Evolutionary conservation across 2,113 vertebrate genomes (phyloP).

Genomic region (Macaca nemestrina): DNA sequence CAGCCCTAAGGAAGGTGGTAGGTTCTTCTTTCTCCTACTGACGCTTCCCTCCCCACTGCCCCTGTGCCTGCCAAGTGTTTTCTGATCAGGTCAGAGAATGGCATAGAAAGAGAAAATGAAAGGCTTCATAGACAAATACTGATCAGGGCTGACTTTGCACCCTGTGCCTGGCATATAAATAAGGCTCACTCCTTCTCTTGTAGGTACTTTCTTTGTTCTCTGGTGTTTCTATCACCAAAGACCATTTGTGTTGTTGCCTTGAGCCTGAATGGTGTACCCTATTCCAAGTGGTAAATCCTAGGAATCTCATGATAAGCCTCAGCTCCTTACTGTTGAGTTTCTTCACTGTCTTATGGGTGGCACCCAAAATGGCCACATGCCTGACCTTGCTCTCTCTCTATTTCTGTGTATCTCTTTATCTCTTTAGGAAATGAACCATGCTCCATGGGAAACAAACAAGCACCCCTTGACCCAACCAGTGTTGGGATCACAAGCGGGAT

Average conservation of each 20-base stretch:
- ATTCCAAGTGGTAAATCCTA: not conserved
- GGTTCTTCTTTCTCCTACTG: not conserved
- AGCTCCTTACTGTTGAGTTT: not conserved
- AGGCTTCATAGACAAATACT: not conserved
- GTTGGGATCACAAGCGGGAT: not conserved
- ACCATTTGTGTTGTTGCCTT: not conserved
- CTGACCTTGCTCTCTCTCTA: not conserved
- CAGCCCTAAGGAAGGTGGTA: not conserved
- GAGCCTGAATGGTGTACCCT: not conserved
- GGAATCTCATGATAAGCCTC: not conserved
- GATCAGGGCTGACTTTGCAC: not conserved
- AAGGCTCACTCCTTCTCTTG: not conserved
- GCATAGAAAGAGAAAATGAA: not conserved
- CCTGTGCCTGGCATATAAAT: not conserved
- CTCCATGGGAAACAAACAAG: not conserved
- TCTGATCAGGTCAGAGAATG: not conserved
- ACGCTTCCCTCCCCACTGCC: not conserved
- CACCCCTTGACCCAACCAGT: not conserved
- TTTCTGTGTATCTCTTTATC: not conserved
- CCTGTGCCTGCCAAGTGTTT: not conserved
- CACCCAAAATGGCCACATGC: not conserved
- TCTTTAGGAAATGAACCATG: not conserved
- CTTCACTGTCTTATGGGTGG: not conserved
- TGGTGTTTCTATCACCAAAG: not conserved
- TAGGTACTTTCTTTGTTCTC: not conserved